Base-by-base conservation (phyloP, 2,888 invertebrate genomes). In the Chalcosyrphus nemorum region DNA sequence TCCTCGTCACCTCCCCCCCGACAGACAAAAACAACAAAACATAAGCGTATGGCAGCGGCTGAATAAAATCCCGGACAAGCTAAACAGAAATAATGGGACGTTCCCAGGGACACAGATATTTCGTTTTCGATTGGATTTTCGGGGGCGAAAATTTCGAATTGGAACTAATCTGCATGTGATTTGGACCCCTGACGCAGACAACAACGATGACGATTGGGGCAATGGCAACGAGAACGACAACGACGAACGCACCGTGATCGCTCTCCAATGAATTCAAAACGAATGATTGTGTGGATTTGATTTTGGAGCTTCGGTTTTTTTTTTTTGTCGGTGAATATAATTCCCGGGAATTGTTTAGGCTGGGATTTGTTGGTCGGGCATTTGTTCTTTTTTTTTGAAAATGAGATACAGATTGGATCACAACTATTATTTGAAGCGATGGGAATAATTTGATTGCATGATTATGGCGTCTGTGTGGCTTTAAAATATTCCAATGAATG, bases 131-230 rank as follows among this genome's bases (percentile, higher is more conserved):
- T 84, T 84, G 84, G 84, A 84, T 84, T 84, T 84, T 80, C 61
- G 68, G 63, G 61, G 61, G n/a, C n/a, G n/a, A 45, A 84, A 75
- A 68, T 80, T 84, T 70, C 80, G 74, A 84, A 84, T 84, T 80
- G 74, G 84, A 80, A 84, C 84, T 84, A 80, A 84, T 84, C 84
- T 84, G 84, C 80, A 80, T 84, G 84, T 84, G 84, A 84, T 84
- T 84, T 75, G 84, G 65, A 54, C 68, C 74, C 65, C 80, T 32
- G 38, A 70, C 59, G 54, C 56, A 17, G 19, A 61, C 13, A 27
- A 19, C 41, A 35, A 35, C 24, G 29, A 59, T 35, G 74, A 68
- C 24, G 59, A 56, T 59, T n/a, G 45, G 38, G 41, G 4, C 24
- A 27, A 54, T n/a, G 15, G 13, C 24, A 35, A 54, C 15, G 13